Conservation (phyloP, 2,113 vertebrate species). For the Tangachromis dhanisi region DNA sequence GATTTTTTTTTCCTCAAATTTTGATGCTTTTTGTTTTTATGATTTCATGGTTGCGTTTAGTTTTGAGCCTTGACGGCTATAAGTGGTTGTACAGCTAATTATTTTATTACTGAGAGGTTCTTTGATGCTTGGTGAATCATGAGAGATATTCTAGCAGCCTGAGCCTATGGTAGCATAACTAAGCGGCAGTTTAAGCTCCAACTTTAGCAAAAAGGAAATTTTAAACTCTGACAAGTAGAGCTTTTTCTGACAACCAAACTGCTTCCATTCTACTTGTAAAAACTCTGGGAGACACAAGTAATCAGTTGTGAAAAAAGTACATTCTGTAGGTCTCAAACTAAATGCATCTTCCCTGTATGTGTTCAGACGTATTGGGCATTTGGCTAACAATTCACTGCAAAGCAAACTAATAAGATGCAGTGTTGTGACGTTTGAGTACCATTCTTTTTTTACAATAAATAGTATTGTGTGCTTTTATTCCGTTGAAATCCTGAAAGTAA, state of each 20-base stretch:
- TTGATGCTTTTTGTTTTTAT: neutral
- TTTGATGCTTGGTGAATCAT: neutral
- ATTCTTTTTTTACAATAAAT: neutral
- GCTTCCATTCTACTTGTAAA: neutral
- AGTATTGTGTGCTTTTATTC: neutral
- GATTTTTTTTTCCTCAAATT: neutral
- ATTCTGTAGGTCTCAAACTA: neutral
- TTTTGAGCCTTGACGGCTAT: neutral
- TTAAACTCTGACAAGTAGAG: neutral
- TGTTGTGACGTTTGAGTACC: neutral
- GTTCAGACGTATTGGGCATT: rapidly evolving
- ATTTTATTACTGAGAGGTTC: neutral
- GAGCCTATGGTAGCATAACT: neutral
- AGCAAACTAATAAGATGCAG: neutral
- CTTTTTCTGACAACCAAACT: neutral
- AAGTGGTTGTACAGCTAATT: rapidly evolving
- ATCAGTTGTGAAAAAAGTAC: neutral
- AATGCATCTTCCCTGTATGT: neutral
- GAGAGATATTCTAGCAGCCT: neutral
- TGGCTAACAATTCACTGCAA: neutral
- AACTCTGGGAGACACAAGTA: neutral
- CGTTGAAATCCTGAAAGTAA: neutral
- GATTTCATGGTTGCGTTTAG: neutral
- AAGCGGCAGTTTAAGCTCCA: rapidly evolving
- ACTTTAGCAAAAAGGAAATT: neutral